Evolutionary conservation across 2,888 invertebrate genomes (phyloP).

Genomic region (Ectemnius lituratus): DNA sequence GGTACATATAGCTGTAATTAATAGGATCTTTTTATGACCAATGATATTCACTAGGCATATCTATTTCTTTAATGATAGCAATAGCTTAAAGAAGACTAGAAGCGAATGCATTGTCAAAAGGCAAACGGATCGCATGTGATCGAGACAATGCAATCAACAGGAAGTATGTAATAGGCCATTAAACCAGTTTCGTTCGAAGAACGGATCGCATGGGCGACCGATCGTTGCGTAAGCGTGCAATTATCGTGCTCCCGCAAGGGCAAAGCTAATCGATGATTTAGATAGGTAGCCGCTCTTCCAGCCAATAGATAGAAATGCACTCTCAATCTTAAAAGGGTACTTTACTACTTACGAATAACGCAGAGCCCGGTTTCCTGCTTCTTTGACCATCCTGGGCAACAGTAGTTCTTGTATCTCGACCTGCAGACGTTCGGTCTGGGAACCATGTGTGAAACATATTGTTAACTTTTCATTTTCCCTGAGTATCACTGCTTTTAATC

Average conservation of each 20-base stretch:
- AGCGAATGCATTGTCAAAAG: slow-evolving; percentile 15
- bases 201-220: slow-evolving; percentile 47
- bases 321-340: neutral
- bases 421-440: slow-evolving; percentile 91
- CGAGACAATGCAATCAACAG: slow-evolving; percentile 60
- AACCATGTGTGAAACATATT: slow-evolving; percentile 17
- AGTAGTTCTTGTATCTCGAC: slow-evolving; percentile 85
- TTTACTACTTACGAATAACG: slow-evolving; percentile 88
- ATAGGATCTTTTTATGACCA: neutral
- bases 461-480: too few relatives aligned
- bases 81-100: slow-evolving; percentile 1
- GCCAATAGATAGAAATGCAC: slow-evolving; percentile 6
- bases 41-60: slow-evolving; percentile 1
- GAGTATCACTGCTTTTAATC: too few relatives aligned
- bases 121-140: slow-evolving; percentile 20
- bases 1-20: slow-evolving; percentile 84
- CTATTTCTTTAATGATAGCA: slow-evolving; percentile 9
- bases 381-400: slow-evolving; percentile 92
- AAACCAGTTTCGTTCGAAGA: slow-evolving; percentile 58
- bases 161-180: slow-evolving; percentile 62
- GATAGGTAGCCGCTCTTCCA: slow-evolving; percentile 21
- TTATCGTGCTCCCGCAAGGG: slow-evolving; percentile 42
- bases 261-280: slow-evolving; percentile 20
- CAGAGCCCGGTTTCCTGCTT: slow-evolving; percentile 86
- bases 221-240: slow-evolving; percentile 51